phyloP scores from a whole-genome alignment of 1,140 invertebrate genomes.

The Drosophila asahinai region DNA sequence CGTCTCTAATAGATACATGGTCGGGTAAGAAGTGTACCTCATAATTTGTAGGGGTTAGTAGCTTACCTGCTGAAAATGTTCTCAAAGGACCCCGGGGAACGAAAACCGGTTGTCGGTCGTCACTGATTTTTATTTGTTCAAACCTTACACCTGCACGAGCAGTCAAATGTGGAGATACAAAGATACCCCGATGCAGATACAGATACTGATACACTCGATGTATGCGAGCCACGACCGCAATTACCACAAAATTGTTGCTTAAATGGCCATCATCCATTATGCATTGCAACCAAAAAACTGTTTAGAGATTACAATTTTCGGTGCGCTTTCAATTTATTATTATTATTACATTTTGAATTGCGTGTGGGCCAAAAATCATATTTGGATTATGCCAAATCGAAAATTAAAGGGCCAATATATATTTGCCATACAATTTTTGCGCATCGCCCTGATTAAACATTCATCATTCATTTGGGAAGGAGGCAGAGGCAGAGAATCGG shows the following conservation, averaged over 20 bases:
- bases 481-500: neutral
- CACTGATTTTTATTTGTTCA: conserved; percentile 34
- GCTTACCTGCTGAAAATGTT: conserved; percentile 33
- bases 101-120: conserved; percentile 27
- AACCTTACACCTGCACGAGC: conserved; percentile 25
- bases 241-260: conserved; percentile 28
- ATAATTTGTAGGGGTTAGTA: conserved; percentile 30
- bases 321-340: conserved; percentile 9
- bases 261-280: conserved; percentile 24
- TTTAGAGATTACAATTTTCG: conserved; percentile 6
- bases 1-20: conserved; percentile 26
- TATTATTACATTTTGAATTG: conserved; percentile 6
- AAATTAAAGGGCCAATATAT: neutral
- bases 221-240: conserved; percentile 8
- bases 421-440: conserved; percentile 3
- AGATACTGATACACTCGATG: neutral
- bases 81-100: conserved; percentile 10
- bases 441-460: conserved; percentile 25
- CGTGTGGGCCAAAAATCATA: neutral
- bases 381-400: conserved; percentile 20
- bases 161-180: neutral
- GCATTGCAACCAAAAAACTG: conserved; percentile 10
- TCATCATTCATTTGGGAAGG: conserved; percentile 15
- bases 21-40: conserved; percentile 33
- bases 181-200: conserved; percentile 10